Evolutionary conservation across 1,140 invertebrate genomes (phyloP).

Genomic region (Daktulosphaira vitifoliae): DNA sequence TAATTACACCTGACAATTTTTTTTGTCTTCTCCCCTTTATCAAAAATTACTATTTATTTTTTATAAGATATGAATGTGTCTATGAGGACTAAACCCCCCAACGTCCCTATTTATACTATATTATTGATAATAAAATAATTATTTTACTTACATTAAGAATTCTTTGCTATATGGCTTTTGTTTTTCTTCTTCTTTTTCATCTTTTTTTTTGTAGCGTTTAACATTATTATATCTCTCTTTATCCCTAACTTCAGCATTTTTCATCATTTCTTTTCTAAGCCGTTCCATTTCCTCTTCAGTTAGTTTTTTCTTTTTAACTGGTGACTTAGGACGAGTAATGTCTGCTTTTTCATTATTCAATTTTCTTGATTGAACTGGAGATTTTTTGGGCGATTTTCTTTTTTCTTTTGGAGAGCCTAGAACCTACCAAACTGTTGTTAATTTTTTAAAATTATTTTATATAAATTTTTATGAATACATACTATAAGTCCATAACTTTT

Average conservation of each 20-base stretch:
- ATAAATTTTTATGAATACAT: neutral
- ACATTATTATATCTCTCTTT: conserved; percentile 56
- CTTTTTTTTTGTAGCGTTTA: conserved; percentile 54
- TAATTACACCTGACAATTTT: too few species aligned
- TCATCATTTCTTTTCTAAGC: conserved; percentile 69
- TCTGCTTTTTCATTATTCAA: neutral
- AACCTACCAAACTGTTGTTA: neutral
- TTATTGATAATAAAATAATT: too few species aligned
- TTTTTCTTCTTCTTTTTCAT: conserved; percentile 50
- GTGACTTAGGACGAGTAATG: neutral
- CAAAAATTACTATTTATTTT: too few species aligned
- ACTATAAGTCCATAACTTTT: conserved; percentile 10
- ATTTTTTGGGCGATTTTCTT: conserved; percentile 1
- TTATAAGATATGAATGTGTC: too few species aligned
- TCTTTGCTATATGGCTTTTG: conserved; percentile 44
- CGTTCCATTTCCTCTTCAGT: conserved; percentile 62
- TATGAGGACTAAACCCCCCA: too few species aligned
- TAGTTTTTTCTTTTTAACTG: conserved; percentile 40
- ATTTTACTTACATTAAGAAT: conserved; percentile 46
- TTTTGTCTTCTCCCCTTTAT: too few species aligned
- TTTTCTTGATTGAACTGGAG: neutral
- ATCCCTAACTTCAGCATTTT: conserved; percentile 63
- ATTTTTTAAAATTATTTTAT: too few species aligned
- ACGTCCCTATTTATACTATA: too few species aligned
- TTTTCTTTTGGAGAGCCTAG: neutral